phyloP scores from a whole-genome alignment of 2,888 invertebrate species.

The Nineta flava region DNA sequence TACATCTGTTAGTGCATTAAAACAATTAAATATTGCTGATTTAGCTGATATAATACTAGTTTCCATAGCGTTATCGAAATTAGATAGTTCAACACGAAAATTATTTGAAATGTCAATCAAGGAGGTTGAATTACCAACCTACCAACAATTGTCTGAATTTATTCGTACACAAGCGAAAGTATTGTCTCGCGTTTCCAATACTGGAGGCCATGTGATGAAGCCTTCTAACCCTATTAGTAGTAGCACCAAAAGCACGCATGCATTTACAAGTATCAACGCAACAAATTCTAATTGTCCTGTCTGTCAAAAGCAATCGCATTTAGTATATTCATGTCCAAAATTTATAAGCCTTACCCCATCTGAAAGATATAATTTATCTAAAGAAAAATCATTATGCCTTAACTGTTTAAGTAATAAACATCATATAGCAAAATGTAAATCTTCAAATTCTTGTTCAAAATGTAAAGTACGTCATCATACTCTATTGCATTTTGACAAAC shows the following conservation, averaged over 20 bases:
- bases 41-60: neutral
- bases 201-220: neutral
- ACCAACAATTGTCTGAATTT: neutral
- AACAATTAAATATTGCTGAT: neutral
- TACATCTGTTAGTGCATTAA: neutral
- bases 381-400: neutral
- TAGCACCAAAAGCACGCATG: neutral
- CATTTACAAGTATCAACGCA: neutral
- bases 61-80: neutral
- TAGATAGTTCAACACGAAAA: neutral
- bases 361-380: neutral
- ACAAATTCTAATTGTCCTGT: neutral
- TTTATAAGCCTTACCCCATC: neutral
- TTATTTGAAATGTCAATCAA: neutral
- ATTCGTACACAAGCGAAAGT: neutral
- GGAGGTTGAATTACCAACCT: neutral
- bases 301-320: neutral
- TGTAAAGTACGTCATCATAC: neutral
- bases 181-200: neutral
- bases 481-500: neutral
- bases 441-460: neutral
- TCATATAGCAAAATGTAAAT: neutral
- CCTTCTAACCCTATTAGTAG: neutral
- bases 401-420: neutral
- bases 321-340: neutral